Evolutionary conservation across 2,888 invertebrate species (phyloP).

Genomic region (Cyrtodaria siliqua): DNA sequence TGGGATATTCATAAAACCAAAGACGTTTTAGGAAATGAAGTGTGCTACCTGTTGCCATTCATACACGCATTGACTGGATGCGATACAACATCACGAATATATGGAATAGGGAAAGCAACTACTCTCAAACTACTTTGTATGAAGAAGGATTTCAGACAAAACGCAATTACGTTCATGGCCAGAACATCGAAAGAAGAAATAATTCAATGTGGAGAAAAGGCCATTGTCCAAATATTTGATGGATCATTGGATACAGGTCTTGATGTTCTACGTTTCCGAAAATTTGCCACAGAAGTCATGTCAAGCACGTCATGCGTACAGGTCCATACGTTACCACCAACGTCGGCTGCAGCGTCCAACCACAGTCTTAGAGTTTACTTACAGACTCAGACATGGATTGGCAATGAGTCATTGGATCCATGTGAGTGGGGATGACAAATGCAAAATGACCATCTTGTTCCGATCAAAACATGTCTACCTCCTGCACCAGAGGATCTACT

Average conservation of each 20-base stretch:
- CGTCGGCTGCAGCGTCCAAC: slow-evolving; percentile 27
- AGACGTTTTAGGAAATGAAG: too few relatives aligned
- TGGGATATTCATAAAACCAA: too few relatives aligned
- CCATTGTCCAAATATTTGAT: neutral
- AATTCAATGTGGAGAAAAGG: slow-evolving; percentile 50
- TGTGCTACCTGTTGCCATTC: too few relatives aligned
- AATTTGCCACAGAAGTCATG: neutral
- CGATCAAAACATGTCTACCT: too few relatives aligned
- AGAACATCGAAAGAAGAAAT: slow-evolving; percentile 14
- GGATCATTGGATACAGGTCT: neutral
- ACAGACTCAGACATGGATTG: slow-evolving; percentile 39
- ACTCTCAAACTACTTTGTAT: too few relatives aligned
- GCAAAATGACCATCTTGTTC: too few relatives aligned
- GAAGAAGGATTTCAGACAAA: too few relatives aligned
- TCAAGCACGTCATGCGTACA: slow-evolving; percentile 17
- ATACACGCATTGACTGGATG: too few relatives aligned
- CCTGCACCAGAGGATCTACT: too few relatives aligned
- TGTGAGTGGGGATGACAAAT: too few relatives aligned
- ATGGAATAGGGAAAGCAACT: too few relatives aligned
- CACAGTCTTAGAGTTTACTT: slow-evolving; percentile 36
- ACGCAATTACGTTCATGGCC: neutral
- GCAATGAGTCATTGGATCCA: neutral
- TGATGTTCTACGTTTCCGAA: neutral
- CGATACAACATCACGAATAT: too few relatives aligned
- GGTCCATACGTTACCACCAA: slow-evolving; percentile 23